These are phyloP conservation scores for Trididemnum clinides DNA, from an alignment of 23 tunicate genomes.

Conservation along the genomic window DNA sequence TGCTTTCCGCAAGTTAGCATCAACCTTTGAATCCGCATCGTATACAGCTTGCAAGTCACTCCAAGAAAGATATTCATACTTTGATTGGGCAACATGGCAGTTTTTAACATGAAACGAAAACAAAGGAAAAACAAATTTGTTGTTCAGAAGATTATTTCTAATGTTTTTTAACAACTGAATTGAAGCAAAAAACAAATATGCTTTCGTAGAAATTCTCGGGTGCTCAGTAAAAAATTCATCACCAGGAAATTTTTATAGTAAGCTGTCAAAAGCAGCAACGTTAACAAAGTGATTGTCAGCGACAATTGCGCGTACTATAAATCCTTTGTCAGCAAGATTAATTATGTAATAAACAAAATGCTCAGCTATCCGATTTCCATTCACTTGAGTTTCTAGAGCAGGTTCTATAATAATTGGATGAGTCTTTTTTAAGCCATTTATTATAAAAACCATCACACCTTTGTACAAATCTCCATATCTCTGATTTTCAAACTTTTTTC, in stretches of 20 bases:
- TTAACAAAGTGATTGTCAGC: conserved; percentile 7
- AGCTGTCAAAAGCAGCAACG: neutral
- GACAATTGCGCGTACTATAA: neutral
- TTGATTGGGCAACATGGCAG: neutral
- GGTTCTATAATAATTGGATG: neutral
- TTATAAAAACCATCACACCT: conserved; percentile 6
- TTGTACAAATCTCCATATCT: neutral
- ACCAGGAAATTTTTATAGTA: neutral
- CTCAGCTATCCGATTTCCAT: neutral
- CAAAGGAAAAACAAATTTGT: neutral
- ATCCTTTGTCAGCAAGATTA: neutral
- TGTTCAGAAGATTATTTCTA: neutral
- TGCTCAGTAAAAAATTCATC: neutral
- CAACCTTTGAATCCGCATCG: neutral
- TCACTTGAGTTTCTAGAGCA: neutral
- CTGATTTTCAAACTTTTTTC: too few species aligned
- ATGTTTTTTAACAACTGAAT: neutral
- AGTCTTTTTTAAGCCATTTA: neutral
- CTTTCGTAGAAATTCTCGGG: neutral
- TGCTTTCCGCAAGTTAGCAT: conserved; percentile 12
- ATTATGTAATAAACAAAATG: neutral
- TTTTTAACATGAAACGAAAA: neutral
- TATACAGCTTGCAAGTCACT: neutral
- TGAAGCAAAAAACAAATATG: conserved; percentile 4
- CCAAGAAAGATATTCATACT: neutral